phyloP scores from a whole-genome alignment of 2,113 vertebrate species.

The human region DNA sequence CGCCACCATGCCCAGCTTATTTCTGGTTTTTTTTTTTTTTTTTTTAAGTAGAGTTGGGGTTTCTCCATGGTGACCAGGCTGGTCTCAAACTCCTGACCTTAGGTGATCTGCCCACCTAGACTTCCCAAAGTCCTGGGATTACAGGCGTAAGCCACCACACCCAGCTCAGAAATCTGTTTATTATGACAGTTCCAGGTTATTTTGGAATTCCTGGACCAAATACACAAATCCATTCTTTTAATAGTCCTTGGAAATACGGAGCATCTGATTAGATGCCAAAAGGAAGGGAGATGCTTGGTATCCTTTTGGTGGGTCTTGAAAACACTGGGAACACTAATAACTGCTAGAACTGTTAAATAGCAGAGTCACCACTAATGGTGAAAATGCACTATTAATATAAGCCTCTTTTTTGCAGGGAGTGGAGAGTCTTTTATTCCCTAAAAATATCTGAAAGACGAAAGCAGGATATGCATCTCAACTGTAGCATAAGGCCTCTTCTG shows the following conservation, averaged over 20 bases:
- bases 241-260: slow-evolving; percentile 34
- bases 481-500: neutral
- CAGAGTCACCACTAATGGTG: neutral
- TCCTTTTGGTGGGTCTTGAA: slow-evolving; percentile 11
- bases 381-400: neutral
- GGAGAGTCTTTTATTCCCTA: neutral
- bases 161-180: neutral
- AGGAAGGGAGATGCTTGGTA: neutral
- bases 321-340: neutral
- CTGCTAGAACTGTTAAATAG: neutral
- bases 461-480: neutral
- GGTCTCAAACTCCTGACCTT: too few relatives aligned
- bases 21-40: too few relatives aligned
- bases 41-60: too few relatives aligned
- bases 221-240: slow-evolving; percentile 31
- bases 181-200: neutral
- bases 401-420: neutral
- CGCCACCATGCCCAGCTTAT: too few relatives aligned
- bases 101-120: too few relatives aligned
- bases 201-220: slow-evolving; percentile 37
- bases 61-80: too few relatives aligned
- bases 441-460: slow-evolving; percentile 33
- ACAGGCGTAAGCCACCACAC: too few relatives aligned
- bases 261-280: slow-evolving; percentile 13
- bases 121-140: too few relatives aligned